phyloP scores from a whole-genome alignment of 2,113 vertebrate species.

The Eurypyga helias region DNA sequence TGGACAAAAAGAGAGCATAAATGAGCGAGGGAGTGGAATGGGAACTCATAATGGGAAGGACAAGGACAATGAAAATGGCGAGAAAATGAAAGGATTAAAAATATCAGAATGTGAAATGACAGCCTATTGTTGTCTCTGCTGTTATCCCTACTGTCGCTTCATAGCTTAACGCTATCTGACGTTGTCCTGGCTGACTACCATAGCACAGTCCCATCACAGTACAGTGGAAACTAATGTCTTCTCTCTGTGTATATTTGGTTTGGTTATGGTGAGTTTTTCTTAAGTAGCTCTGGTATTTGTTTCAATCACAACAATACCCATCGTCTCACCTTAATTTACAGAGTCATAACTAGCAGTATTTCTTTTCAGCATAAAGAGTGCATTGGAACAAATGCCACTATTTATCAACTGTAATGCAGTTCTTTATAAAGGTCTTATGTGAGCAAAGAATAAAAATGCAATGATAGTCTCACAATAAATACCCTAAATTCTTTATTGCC shows the following conservation, averaged over 20 bases:
- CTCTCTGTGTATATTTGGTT: background rate
- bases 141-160: slow-evolving; percentile 38
- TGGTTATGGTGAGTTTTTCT: slow-evolving; percentile 10
- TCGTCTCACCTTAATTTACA: slow-evolving; percentile 72
- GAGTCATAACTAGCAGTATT: slow-evolving; percentile 64
- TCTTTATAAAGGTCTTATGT: slow-evolving; percentile 70
- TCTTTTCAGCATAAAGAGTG: slow-evolving; percentile 63
- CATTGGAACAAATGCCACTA: slow-evolving; percentile 65
- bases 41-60: background rate
- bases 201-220: background rate
- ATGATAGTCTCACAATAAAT: slow-evolving; percentile 72
- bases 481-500: slow-evolving; percentile 68
- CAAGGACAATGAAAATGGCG: background rate
- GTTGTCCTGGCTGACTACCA: slow-evolving; percentile 20
- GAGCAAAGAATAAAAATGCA: slow-evolving; percentile 72
- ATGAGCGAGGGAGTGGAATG: background rate
- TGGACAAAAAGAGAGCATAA: background rate
- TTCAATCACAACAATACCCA: slow-evolving; percentile 69
- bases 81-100: slow-evolving; percentile 42
- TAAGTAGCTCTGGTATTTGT: slow-evolving; percentile 51
- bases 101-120: slow-evolving; percentile 18
- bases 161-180: slow-evolving; percentile 14
- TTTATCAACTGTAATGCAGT: slow-evolving; percentile 72
- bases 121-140: slow-evolving; percentile 37
- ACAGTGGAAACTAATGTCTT: background rate